Conservation (phyloP, 2,888 invertebrate species). For the Melanchra persicariae region DNA sequence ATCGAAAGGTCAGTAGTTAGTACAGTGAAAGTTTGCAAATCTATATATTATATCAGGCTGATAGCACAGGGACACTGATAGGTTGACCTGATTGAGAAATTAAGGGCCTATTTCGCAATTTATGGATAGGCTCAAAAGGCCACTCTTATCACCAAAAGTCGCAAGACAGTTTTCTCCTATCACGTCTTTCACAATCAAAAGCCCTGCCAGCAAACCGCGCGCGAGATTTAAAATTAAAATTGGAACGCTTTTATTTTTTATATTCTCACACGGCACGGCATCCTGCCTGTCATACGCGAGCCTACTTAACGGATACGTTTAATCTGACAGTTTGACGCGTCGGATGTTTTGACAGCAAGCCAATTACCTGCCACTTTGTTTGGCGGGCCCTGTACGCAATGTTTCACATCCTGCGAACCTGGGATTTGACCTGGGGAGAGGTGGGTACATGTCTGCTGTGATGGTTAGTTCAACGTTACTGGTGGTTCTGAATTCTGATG, state of each 20-base stretch:
- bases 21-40: constrained; percentile 27
- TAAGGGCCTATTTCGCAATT: neutral
- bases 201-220: constrained; percentile 28
- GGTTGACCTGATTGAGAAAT: neutral
- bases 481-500: neutral
- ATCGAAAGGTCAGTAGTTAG: constrained; percentile 33
- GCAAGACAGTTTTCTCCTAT: neutral
- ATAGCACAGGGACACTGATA: neutral
- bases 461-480: neutral
- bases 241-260: constrained; percentile 67
- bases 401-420: constrained; percentile 82
- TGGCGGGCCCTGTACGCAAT: constrained; percentile 73
- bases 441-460: neutral
- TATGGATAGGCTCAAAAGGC: neutral
- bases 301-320: constrained; percentile 86
- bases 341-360: constrained; percentile 88
- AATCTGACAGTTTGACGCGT: constrained; percentile 83
- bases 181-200: constrained; percentile 26
- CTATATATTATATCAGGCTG: constrained; percentile 30
- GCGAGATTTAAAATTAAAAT: constrained; percentile 56
- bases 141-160: neutral
- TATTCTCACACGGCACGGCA: constrained; percentile 65
- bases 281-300: constrained; percentile 70
- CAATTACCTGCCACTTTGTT: constrained; percentile 88
- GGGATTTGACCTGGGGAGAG: constrained; percentile 48